Evolutionary conservation across 30 jellyfish, hydroid and myxozoan species (phyloP), one percentile per base, ranked within the genome.

Genomic region (Calvadosia cruxmelitensis): DNA sequence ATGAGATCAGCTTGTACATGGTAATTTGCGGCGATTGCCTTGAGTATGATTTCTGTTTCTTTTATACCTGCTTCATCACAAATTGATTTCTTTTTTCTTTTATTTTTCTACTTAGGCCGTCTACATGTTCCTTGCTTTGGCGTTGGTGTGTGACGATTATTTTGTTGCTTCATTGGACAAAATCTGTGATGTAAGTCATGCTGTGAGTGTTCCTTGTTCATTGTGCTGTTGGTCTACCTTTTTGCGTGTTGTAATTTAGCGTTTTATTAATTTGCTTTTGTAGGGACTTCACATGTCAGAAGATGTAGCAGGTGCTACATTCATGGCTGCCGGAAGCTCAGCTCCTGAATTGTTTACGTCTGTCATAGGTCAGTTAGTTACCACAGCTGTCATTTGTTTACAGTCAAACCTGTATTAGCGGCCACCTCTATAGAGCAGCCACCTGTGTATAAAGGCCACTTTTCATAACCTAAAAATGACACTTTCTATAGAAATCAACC

Each of bases 301-400:
- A 31, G 95, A 85, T 53, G 90, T 85, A 20, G 95, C 95, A 24
- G 95, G 95, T 1, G 95, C 95, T 13, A 85, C 95, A 16, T 85
- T 85, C 31, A 85, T 85, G 95, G 95, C 95, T 20, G 95, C 95
- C 48, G 95, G 95, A 20, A 85, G 95, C 67, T 85, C 95, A 2
- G 95, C 95, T 12, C 95, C 95, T 16, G 95, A 85, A 49, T 69
- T 85, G 32, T 85, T 85, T 50, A 85, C 95, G 24, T 85, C 95
- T 28, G 52, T 85, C 3, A 78, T 85, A 29, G 95, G 95, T 85
- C 51, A 25, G 1, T 85, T 85, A 33, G 80, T 78, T 27, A 77
- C 93, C 10, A 42, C 57, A 5, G 57, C 57, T 42, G 57, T 42
- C 20, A 42, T 42, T 42, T 20, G 20, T 42, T 5, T 42, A 5